Evolutionary conservation across 2,113 vertebrate species (phyloP).

Genomic region (Zeus faber): DNA sequence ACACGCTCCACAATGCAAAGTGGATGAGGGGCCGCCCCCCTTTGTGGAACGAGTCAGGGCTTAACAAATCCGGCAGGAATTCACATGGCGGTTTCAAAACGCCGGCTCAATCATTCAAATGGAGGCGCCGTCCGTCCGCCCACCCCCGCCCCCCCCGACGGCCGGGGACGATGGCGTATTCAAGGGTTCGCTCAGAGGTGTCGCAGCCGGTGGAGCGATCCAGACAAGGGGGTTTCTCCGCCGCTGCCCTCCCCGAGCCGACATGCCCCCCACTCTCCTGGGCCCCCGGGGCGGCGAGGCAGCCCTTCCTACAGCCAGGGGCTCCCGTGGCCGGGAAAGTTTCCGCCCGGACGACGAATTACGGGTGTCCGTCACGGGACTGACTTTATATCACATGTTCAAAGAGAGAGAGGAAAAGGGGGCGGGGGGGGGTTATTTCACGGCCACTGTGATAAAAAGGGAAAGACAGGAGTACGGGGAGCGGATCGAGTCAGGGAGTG

Average conservation of each 20-base stretch:
- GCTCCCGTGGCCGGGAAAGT: too few species aligned
- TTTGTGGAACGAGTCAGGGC: conserved; percentile 6
- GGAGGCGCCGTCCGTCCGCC: too few species aligned
- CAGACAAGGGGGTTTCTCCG: conserved; percentile 13
- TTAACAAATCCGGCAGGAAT: conserved; percentile 14
- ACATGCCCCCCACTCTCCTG: background rate
- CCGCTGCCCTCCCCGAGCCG: background rate
- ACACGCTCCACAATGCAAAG: conserved; percentile 4
- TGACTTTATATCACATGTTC: background rate
- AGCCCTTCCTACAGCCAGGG: background rate
- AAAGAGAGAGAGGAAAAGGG: background rate
- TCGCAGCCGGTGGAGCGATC: conserved; percentile 22
- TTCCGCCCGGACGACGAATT: too few species aligned
- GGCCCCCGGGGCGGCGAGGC: background rate
- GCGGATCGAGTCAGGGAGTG: too few species aligned
- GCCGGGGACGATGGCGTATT: background rate
- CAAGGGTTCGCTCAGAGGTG: conserved; percentile 40
- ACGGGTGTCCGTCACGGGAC: background rate
- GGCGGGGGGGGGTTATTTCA: too few species aligned
- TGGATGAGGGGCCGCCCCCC: background rate
- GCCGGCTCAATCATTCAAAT: conserved; percentile 46
- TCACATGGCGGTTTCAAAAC: conserved; percentile 29
- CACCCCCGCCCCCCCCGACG: too few species aligned
- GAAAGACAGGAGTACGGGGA: too few species aligned
- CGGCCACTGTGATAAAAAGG: background rate